Evolutionary conservation across 2,888 invertebrate species (phyloP).

Genomic region (Patella caerulea): DNA sequence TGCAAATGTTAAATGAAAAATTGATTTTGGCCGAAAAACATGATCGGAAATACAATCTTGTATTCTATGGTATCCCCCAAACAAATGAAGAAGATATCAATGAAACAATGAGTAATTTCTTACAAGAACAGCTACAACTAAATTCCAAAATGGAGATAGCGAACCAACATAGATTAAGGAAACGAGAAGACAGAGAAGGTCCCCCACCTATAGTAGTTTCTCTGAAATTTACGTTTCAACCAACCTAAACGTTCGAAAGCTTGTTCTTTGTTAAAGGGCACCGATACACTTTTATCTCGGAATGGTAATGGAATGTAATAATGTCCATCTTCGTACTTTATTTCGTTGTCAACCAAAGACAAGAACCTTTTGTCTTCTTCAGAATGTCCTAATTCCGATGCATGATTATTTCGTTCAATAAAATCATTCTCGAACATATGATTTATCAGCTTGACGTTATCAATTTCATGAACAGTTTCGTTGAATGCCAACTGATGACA

Average conservation of each 20-base stretch:
- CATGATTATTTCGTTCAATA: neutral
- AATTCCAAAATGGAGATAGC: no score
- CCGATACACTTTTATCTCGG: neutral
- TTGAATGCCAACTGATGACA: neutral
- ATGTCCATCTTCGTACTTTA: neutral
- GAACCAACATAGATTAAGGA: no score
- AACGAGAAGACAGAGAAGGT: no score
- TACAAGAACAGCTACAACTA: no score
- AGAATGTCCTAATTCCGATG: slow-evolving; percentile 1
- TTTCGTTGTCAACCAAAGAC: slow-evolving; percentile 20
- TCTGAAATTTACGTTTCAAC: slow-evolving; percentile 3
- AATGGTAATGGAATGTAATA: slow-evolving; percentile 24
- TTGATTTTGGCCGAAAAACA: no score
- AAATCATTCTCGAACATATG: neutral
- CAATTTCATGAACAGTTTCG: neutral
- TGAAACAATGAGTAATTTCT: no score
- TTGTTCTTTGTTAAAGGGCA: slow-evolving; percentile 11
- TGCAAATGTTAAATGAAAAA: no score
- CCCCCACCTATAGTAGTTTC: no score
- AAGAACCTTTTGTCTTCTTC: slow-evolving; percentile 20
- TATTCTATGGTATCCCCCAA: no score
- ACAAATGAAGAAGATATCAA: no score
- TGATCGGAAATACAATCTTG: no score
- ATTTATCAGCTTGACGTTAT: neutral
- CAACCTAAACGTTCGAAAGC: neutral